Percentiles rank a stretch among this genome's conserved stretches.
Conservation (phyloP, 1,140 invertebrate species). For the Ostrea denselamellosa region DNA sequence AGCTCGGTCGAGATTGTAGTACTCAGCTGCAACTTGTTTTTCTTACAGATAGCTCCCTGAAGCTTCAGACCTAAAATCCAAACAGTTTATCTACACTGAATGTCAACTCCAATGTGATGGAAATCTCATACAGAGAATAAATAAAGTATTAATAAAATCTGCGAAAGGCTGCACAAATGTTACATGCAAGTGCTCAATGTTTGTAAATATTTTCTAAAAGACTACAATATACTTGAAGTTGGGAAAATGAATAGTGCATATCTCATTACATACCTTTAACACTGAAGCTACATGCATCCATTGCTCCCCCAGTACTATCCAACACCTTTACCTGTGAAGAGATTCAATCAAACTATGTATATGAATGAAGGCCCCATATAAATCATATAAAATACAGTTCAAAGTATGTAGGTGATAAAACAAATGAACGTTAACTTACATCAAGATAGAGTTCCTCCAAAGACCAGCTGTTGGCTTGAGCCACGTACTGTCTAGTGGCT, state of each 20-base stretch:
- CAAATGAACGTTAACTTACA: slow-evolving; percentile 75
- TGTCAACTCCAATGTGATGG: too few relatives aligned
- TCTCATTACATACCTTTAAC: slow-evolving; percentile 64
- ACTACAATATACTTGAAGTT: too few relatives aligned
- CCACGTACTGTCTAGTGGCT: slow-evolving; percentile 97
- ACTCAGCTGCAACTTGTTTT: slow-evolving; percentile 93
- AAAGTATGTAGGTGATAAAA: background rate
- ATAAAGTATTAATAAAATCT: too few relatives aligned
- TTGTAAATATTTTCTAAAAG: too few relatives aligned
- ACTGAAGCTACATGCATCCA: slow-evolving; percentile 74
- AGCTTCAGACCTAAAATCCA: slow-evolving; percentile 88
- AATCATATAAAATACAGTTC: background rate
- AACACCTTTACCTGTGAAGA: slow-evolving; percentile 68
- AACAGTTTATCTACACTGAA: too few relatives aligned
- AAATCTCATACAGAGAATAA: too few relatives aligned
- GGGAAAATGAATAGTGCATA: background rate
- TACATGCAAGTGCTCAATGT: too few relatives aligned
- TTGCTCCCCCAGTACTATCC: slow-evolving; percentile 61
- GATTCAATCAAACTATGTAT: background rate
- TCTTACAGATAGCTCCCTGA: slow-evolving; percentile 95
- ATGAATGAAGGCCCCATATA: background rate
- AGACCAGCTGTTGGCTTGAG: slow-evolving; percentile 90
- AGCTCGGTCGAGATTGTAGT: slow-evolving; percentile 96
- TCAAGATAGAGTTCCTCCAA: slow-evolving; percentile 96
- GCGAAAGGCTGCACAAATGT: too few relatives aligned